Percentiles rank a stretch among this genome's conserved stretches.
Evolutionary conservation across 37 sponge, comb jelly and placozoan species (phyloP).

Genomic region (Spongia lamella): DNA sequence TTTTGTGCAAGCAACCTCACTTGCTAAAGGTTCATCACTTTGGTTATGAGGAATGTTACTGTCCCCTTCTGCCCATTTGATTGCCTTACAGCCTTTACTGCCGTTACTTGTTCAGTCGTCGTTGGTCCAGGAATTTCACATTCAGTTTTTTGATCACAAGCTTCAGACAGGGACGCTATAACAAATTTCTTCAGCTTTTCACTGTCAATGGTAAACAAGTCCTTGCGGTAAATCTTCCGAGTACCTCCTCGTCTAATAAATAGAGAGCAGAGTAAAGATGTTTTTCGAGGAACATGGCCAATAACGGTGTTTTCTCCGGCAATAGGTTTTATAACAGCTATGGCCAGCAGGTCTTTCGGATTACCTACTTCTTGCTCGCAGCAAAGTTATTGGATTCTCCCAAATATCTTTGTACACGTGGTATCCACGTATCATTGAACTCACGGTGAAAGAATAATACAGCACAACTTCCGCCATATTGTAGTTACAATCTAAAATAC

Average conservation of each 20-base stretch:
- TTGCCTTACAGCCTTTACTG: too few species aligned
- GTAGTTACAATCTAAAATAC: too few species aligned
- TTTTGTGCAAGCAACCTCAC: slow-evolving; percentile 1
- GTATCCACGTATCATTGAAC: slow-evolving; percentile 8
- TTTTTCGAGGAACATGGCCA: slow-evolving; percentile 45
- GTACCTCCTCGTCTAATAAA: slow-evolving; percentile 29
- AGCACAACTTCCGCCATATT: too few species aligned
- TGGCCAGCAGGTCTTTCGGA: slow-evolving; percentile 21
- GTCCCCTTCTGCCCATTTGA: too few species aligned
- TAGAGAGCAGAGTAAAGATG: slow-evolving; percentile 28
- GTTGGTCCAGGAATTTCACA: too few species aligned
- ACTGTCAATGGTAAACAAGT: slow-evolving; percentile 16
- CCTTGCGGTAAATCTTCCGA: slow-evolving; percentile 27
- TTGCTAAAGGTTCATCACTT: too few species aligned
- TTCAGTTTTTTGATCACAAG: too few species aligned
- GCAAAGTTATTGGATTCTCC: slow-evolving; percentile 12
- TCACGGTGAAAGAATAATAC: slow-evolving; percentile 11
- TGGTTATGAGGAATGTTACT: too few species aligned
- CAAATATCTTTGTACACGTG: slow-evolving; percentile 32
- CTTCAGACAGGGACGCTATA: slow-evolving; percentile 6
- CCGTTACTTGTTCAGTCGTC: too few species aligned
- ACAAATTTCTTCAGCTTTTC: slow-evolving; percentile 10
- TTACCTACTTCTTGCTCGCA: slow-evolving; percentile 24
- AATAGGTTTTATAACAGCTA: slow-evolving; percentile 29
- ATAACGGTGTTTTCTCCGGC: background rate